Evolutionary conservation across 1,140 invertebrate species (phyloP), one percentile per base, ranked within the genome.

Genomic region (Drosophila hydei): DNA sequence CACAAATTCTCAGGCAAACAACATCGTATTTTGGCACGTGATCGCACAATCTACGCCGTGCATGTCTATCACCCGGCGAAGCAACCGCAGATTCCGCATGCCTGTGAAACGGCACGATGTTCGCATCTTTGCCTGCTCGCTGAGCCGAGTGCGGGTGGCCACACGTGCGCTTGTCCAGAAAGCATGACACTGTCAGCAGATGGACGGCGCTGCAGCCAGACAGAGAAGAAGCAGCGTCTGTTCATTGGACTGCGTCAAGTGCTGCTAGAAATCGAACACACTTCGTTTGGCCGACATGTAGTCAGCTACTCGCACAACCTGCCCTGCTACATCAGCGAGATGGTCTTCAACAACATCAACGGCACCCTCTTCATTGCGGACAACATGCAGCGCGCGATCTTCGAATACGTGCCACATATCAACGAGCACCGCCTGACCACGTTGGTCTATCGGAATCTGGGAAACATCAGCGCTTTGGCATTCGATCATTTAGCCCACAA

Each of bases 81-180:
- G 55, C 93, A 93, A 71, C 91, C 90, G 2, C 80, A 91, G n/a
- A 80, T 89, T 4, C 36, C 72, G 0, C 97, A 97, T 92, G 95
- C 96, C 5, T 99, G 97, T 90, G 80, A 81, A 16, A 73, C 92
- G 45, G 91, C 93, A 30, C 88, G 92, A 1, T 98, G 97, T 88
- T 95, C 94, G 18, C 95, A 98, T 84, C 88, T 98, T 16, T 98
- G 97, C 80, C 91, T 98, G 1, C 90, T 98, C 27, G 94, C 94
- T 4, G 94, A 94, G 0, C 92, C 92, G 42, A 91, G 79, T 1
- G 92, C 92, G 19, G 92, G 79, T 0, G 92, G 90, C 0, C 95
- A 94, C 77, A 92, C 92, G 0, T 99, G 97, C 91, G 95, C 94
- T 5, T 99, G 97, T 84, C 95, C 96, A 0, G 93, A 95, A 23